Evolutionary conservation across 2,113 vertebrate genomes (phyloP).

Genomic region (Toxotes chatareus): DNA sequence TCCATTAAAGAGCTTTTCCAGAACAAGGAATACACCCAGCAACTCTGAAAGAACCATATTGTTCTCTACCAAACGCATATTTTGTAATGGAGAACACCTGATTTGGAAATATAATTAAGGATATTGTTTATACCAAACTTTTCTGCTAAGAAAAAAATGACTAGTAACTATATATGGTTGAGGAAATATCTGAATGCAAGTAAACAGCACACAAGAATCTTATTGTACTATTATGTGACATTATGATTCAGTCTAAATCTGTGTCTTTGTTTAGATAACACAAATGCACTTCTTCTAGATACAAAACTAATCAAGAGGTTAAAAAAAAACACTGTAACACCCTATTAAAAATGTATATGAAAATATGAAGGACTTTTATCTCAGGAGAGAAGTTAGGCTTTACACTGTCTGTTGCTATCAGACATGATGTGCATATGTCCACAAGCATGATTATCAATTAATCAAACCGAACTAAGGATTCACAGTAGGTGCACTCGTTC

Average conservation of each 20-base stretch:
- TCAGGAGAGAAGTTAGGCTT: background rate
- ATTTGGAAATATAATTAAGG: slow-evolving; percentile 19
- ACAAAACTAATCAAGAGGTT: background rate
- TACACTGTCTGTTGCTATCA: too few relatives aligned
- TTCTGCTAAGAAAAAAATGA: background rate
- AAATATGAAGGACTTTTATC: background rate
- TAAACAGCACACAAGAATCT: background rate
- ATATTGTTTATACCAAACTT: background rate
- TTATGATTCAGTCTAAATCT: background rate
- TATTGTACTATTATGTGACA: background rate
- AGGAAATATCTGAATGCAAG: background rate
- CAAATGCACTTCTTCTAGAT: background rate
- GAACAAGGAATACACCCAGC: slow-evolving; percentile 26
- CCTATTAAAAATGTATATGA: background rate
- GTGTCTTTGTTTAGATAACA: background rate
- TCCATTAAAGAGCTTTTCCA: slow-evolving; percentile 23
- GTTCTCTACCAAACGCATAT: slow-evolving; percentile 9
- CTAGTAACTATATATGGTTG: background rate
- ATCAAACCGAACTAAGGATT: too few relatives aligned
- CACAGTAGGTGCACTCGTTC: background rate
- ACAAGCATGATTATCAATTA: too few relatives aligned
- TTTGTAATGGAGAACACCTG: background rate
- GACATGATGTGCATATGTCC: too few relatives aligned
- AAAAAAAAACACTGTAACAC: too few relatives aligned
- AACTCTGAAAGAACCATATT: slow-evolving; percentile 29